Base-by-base conservation (phyloP, 1,140 invertebrate genomes). In the Tetraneura akinire region DNA sequence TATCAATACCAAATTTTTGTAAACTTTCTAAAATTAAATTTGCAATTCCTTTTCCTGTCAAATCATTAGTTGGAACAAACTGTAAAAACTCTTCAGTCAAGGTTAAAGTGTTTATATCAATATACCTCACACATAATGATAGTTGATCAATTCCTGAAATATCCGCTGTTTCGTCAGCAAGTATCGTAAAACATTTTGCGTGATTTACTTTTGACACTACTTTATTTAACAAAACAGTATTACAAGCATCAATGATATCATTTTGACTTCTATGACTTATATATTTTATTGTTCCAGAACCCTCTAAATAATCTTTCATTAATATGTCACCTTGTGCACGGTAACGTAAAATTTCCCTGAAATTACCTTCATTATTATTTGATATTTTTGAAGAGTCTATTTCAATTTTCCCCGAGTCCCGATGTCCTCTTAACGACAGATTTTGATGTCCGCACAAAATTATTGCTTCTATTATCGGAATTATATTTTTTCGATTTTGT, bases 341-440 rank as follows among this genome's bases (percentile, higher is more conserved):
- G 21, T 42, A 68, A 23, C n/a, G 64, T 62, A 45, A 5, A 45
- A 68, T 68, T 68, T 68, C 37, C 45, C 64, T n/a, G 13, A 68
- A 68, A 1, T 68, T 68, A 42, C 37, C 64, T 13, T 68, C 64
- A 23, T 42, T 66, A 0, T 66, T n/a, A n/a, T n/a, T n/a, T n/a
- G n/a, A n/a, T n/a, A n/a, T n/a, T n/a, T n/a, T 66, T 66, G 29
- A 32, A 37, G 16, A 37, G 8, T 64, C 29, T 37, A 32, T 66
- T 10, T 66, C 16, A 66, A 66, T 66, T 6, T 37, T 66, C 42
- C 62, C 16, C 6, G 29, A n/a, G 21, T 66, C 62, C 37, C 6
- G 16, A 9, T 66, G 32, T 37, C 32, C 29, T 11, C 32, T 66
- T 37, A 66, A 8, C 0, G 62, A 16, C n/a, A 66, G 13, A 29